phyloP scores from a whole-genome alignment of 1,140 invertebrate genomes.

The Cyrtorhinus lividipennis region DNA sequence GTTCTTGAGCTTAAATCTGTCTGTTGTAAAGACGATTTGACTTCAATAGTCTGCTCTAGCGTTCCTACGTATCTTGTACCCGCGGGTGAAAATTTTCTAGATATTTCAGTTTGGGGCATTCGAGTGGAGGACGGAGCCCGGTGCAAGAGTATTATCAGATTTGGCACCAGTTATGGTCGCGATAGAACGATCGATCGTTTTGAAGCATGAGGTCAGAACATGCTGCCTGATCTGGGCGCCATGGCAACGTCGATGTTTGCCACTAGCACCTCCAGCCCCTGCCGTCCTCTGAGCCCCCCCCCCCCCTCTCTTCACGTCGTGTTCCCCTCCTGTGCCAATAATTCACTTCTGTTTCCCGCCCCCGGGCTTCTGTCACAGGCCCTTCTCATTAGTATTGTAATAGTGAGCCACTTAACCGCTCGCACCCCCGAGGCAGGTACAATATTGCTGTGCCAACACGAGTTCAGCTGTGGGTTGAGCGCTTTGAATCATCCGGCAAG shows the following conservation, averaged over 20 bases:
- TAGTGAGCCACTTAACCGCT: background rate
- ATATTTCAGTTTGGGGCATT: too few relatives aligned
- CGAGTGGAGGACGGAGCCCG: too few relatives aligned
- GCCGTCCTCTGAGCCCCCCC: background rate
- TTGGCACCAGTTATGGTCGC: background rate
- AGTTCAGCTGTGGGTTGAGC: too few relatives aligned
- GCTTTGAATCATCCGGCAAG: too few relatives aligned
- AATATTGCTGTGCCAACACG: too few relatives aligned
- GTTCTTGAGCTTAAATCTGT: too few relatives aligned
- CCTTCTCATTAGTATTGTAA: background rate
- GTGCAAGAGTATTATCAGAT: background rate
- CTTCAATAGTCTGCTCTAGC: too few relatives aligned
- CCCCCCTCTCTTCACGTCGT: too few relatives aligned
- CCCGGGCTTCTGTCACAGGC: background rate
- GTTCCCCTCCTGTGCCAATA: background rate
- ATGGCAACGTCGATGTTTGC: background rate
- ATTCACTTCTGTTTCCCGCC: background rate
- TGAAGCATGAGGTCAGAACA: background rate
- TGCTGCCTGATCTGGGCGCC: background rate
- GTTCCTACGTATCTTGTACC: too few relatives aligned
- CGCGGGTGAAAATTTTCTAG: too few relatives aligned
- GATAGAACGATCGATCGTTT: background rate
- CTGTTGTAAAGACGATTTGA: too few relatives aligned
- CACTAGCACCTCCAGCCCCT: background rate
- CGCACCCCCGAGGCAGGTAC: background rate